Evolutionary conservation across 2,888 invertebrate genomes (phyloP).

Genomic region (Thecophora atra): DNA sequence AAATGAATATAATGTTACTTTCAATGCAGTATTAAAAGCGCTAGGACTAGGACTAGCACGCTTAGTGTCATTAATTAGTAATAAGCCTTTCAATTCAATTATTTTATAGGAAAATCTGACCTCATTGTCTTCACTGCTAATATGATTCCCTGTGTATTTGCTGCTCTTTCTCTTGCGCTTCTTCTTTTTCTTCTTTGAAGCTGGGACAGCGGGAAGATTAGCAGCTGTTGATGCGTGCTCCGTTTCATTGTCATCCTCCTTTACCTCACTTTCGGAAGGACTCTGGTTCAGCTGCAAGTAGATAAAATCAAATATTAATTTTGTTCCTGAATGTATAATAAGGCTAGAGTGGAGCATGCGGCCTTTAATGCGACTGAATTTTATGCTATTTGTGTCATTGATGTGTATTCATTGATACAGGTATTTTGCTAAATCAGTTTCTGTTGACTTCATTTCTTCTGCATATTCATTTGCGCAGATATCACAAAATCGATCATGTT

Average conservation of each 20-base stretch:
- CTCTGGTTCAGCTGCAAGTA: constrained; percentile 71
- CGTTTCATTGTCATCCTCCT: constrained; percentile 75
- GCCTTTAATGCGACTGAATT: constrained; percentile 5
- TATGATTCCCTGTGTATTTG: constrained; percentile 66
- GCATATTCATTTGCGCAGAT: constrained; percentile 8
- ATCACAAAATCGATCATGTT: background rate
- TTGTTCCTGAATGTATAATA: background rate
- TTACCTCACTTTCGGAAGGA: constrained; percentile 75
- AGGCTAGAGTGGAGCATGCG: constrained; percentile 16
- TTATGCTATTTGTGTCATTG: constrained; percentile 33
- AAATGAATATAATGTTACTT: no score
- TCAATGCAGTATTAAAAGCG: no score
- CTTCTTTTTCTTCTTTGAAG: constrained; percentile 71
- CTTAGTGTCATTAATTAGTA: no score
- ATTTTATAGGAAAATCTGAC: no score
- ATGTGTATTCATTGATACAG: constrained; percentile 36
- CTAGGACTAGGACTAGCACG: no score
- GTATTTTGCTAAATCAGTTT: constrained; percentile 4
- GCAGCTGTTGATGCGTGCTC: constrained; percentile 70
- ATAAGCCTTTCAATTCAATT: no score
- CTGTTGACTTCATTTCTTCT: no score
- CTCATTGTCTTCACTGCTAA: constrained; percentile 74
- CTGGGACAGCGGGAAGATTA: constrained; percentile 63
- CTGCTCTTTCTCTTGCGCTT: constrained; percentile 74
- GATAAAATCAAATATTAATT: background rate